Evolutionary conservation across 2,113 vertebrate species (phyloP), one percentile per base, ranked within the genome.

Genomic region (Hippocampus comes): DNA sequence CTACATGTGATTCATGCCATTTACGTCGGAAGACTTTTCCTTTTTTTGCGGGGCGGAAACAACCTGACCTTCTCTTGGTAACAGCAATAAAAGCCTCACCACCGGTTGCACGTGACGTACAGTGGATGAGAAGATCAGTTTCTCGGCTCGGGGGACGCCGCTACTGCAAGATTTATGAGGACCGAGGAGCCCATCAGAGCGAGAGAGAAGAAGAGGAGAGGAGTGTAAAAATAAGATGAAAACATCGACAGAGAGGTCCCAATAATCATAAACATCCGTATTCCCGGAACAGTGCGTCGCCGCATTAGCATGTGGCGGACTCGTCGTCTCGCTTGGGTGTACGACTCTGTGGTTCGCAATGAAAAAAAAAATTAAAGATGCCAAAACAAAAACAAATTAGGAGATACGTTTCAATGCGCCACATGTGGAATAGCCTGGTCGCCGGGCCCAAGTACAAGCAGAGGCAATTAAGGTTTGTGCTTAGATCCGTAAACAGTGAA

Each of bases 361-460:
- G 91, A 92, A 92, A 92, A 91, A 91, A 91, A 38, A 38, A 38
- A 34, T 34, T 91, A 87, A 93, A 85, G 90, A 93, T 64, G 84
- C 76, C 88, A 91, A 90, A 92, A 92, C 90, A 93, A 93, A 92
- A 92, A 92, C 90, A 92, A 91, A 92, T 92, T 89, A 93, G 88
- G 76, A 72, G 77, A 90, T 91, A 91, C 81, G 91, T 92, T 90
- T 86, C 79, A 67, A 60, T 0, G n/a, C 76, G 72, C 84, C 9
- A 55, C 48, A 18, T 49, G 83, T 90, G 83, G 88, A 86, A 90
- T 86, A 76, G 66, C 72, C 76, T 74, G 84, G 81, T 87, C 69
- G 25, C 73, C 3, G 53, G 18, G 49, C 18, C 18, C 60, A 68
- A 86, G 85, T 71, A 48, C 78, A 84, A 72, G 86, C 80, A 5